Evolutionary conservation across 2,113 vertebrate genomes (phyloP).

Genomic region (Erpornis zantholeuca): DNA sequence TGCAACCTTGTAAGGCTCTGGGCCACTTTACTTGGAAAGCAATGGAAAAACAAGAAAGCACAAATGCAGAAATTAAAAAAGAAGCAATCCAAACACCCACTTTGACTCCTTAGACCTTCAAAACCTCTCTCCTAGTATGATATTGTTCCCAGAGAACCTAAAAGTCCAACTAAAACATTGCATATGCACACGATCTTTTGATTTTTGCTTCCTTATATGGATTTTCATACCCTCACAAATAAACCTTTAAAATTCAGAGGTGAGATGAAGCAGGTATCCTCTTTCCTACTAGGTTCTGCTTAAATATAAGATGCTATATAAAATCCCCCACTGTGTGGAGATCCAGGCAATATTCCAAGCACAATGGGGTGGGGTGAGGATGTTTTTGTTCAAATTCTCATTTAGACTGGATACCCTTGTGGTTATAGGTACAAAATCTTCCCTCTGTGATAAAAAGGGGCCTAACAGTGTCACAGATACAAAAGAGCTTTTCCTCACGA

Average conservation of each 20-base stretch:
- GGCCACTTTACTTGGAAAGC: not conserved
- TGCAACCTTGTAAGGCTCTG: not conserved
- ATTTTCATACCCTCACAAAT: not conserved
- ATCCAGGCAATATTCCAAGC: not conserved
- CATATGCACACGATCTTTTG: too few species aligned
- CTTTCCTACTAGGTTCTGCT: not conserved
- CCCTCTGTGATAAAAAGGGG: not conserved
- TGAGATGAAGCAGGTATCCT: not conserved
- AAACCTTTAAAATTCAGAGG: not conserved
- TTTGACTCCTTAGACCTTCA: not conserved
- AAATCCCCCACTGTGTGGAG: conserved; percentile 6
- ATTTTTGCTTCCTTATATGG: not conserved
- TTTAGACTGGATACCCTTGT: not conserved
- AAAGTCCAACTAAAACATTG: not conserved
- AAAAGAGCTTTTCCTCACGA: not conserved
- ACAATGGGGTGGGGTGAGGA: conserved; percentile 6
- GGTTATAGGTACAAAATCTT: not conserved
- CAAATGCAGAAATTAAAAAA: accelerated
- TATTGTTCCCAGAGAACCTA: not conserved
- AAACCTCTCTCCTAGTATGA: not conserved
- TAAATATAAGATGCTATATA: not conserved
- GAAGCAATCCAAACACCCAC: not conserved
- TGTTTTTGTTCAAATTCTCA: not conserved
- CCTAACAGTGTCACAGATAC: not conserved
- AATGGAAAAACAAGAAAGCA: not conserved